Evolutionary conservation across 1,140 invertebrate genomes (phyloP).

Genomic region (Halictus rubicundus): DNA sequence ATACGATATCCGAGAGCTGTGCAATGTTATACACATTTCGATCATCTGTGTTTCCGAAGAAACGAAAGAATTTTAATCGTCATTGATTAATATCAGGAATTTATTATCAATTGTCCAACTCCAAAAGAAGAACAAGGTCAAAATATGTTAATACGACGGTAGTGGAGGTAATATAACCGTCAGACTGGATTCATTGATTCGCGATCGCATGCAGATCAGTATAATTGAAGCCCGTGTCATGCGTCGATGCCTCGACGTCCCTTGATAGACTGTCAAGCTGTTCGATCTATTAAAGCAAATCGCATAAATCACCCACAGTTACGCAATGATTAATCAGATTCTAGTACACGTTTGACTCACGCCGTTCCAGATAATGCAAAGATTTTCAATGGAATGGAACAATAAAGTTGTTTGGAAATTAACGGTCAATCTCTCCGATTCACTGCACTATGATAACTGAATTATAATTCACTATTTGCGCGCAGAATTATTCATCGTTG

Average conservation of each 20-base stretch:
- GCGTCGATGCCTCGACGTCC: constrained; percentile 12
- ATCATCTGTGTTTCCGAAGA: too few species aligned
- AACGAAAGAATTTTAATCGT: too few species aligned
- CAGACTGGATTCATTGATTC: constrained; percentile 35
- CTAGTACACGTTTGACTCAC: background rate
- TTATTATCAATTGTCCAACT: background rate
- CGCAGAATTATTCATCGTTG: too few species aligned
- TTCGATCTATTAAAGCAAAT: constrained; percentile 53
- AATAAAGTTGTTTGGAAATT: background rate
- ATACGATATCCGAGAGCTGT: too few species aligned
- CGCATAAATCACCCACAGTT: constrained; percentile 50
- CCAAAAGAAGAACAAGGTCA: background rate
- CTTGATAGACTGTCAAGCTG: constrained; percentile 44
- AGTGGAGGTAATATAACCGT: background rate
- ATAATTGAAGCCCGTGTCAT: constrained; percentile 43
- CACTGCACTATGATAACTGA: too few species aligned
- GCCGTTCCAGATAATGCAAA: background rate
- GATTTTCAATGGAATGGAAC: background rate
- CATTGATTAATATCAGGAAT: too few species aligned
- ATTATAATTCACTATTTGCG: too few species aligned
- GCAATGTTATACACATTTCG: too few species aligned
- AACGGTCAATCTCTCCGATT: too few species aligned
- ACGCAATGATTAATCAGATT: constrained; percentile 41
- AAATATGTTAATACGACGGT: background rate
- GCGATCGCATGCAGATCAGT: constrained; percentile 33